Conservation (phyloP, 92 coral and sea anemone species). For the Parazoanthus darwini region DNA sequence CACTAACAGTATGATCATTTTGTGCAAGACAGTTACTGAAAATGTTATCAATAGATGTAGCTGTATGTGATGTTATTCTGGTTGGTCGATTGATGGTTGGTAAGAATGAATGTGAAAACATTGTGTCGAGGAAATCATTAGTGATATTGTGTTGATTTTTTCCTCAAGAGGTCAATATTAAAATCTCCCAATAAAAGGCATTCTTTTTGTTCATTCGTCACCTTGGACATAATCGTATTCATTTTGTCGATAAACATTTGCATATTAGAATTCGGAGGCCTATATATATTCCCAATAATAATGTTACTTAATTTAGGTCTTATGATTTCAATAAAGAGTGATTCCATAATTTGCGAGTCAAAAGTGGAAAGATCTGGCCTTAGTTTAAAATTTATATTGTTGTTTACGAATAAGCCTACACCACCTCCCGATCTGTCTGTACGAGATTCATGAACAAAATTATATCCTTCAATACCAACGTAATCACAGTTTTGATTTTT, state of each 20-base stretch:
- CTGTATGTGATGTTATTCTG: slow-evolving; percentile 24
- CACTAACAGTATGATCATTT: not conserved
- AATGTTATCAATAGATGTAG: slow-evolving; percentile 30
- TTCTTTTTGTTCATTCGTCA: not conserved
- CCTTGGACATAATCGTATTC: not conserved
- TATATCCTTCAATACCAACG: slow-evolving; percentile 24
- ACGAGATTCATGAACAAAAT: slow-evolving; percentile 39
- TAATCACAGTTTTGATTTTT: not conserved
- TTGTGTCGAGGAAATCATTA: slow-evolving; percentile 14
- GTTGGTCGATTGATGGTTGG: not conserved
- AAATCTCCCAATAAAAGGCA: slow-evolving; percentile 7
- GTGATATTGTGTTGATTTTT: slow-evolving; percentile 8
- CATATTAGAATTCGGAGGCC: slow-evolving; percentile 36
- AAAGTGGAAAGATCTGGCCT: slow-evolving; percentile 30
- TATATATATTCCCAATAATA: slow-evolving; percentile 35
- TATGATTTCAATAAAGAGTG: slow-evolving; percentile 20
- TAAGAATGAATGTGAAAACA: not conserved
- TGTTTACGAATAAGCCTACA: slow-evolving; percentile 42
- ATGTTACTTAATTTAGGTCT: slow-evolving; percentile 36
- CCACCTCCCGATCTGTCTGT: slow-evolving; percentile 42
- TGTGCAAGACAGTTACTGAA: slow-evolving; percentile 3
- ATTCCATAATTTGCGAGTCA: slow-evolving; percentile 39
- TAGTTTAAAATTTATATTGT: slow-evolving; percentile 42
- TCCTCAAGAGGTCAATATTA: slow-evolving; percentile 13
- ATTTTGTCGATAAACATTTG: slow-evolving; percentile 4